Base-by-base conservation (phyloP, 2,113 vertebrate species). In the Macrotis lagotis region DNA sequence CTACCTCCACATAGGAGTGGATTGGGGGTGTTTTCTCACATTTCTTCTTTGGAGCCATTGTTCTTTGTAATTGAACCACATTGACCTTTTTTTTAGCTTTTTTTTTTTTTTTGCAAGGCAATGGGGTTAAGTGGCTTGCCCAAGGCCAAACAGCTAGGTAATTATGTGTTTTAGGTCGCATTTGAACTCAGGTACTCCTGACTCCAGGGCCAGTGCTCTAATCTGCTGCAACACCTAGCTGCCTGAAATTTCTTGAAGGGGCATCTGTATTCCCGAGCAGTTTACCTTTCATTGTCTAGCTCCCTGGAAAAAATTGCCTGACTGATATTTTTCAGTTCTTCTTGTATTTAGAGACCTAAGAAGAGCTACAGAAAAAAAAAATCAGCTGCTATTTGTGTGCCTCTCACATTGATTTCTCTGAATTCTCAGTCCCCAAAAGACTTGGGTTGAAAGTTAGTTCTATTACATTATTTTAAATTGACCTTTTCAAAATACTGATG, bases 291-390 rank as follows among this genome's bases (percentile, higher is more conserved):
- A 97, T 83, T 91, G 1, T 66, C n/a, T 83, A 44, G 66, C 37
- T 83, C n/a, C n/a, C 66, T 24, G 66, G 66, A 83, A 83, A 83
- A 83, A 10, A 7, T 22, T 93, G 92, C 25, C 49, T 93, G 25
- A 96, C n/a, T 25, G 88, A 16, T 88, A 6, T 96, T 92, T 88
- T 93, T 97, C 52, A 53, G 51, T 92, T 92, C 89, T 37, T 91
- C 95, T 90, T 90, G 14, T 0, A 91, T 25, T 31, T 95, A 25
- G 12, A 89, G 4, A n/a, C 59, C 14, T 74, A 74, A 26, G n/a
- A 8, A 83, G 66, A 74, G 12, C n/a, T 44, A n/a, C n/a, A 83
- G 66, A 83, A 44, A 74, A 83, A 83, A 44, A 74, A 83, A 24
- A 19, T 44, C 66, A 83, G 16, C 66, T 83, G 19, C 19, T 24